phyloP scores from a whole-genome alignment of 2,797 vertebrate species.

The Esox lucius region DNA sequence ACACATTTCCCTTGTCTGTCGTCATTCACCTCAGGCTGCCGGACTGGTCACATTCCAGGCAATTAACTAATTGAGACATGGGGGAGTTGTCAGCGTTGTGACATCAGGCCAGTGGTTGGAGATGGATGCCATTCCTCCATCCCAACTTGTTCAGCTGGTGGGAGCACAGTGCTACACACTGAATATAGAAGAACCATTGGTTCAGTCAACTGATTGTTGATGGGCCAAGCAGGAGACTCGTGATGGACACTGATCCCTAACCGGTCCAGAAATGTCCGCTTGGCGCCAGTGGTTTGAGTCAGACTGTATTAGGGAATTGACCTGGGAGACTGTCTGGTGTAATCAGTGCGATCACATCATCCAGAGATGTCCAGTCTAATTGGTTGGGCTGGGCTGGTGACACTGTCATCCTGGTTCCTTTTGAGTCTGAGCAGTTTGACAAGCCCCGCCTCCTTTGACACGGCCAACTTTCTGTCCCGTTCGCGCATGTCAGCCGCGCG shows the following conservation, averaged over 20 bases:
- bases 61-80: conserved; percentile 62
- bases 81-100: conserved; percentile 44
- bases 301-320: no score
- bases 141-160: not conserved
- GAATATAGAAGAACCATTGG: not conserved
- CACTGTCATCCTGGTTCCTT: no score
- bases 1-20: conserved; percentile 26
- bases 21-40: not conserved
- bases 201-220: not conserved
- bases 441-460: no score
- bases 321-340: no score
- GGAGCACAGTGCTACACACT: not conserved
- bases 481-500: no score
- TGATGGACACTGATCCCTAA: not conserved
- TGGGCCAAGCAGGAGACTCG: not conserved
- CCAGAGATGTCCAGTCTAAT: no score
- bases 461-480: no score
- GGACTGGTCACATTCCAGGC: conserved; percentile 30
- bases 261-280: no score
- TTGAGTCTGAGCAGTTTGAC: no score
- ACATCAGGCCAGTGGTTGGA: not conserved
- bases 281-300: no score
- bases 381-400: no score
- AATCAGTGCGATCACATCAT: no score
- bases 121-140: not conserved